These are phyloP conservation scores for Hypomecis punctinalis DNA, from an alignment of 2,888 invertebrate genomes.

Conservation along the genomic window DNA sequence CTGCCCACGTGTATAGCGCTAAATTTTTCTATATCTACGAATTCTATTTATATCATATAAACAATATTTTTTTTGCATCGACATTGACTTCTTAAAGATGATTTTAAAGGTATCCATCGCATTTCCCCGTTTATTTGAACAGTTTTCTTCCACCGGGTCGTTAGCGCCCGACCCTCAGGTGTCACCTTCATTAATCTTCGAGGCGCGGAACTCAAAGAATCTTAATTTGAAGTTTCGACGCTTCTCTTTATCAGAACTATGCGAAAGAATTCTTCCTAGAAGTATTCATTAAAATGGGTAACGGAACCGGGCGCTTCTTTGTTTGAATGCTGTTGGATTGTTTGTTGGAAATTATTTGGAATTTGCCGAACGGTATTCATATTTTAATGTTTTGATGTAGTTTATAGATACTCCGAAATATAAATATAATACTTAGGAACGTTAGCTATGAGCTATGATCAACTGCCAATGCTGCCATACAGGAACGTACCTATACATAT, in stretches of 20 bases:
- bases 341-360: slow-evolving; percentile 39
- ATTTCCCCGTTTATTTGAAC: slow-evolving; percentile 65
- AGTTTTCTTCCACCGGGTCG: slow-evolving; percentile 68
- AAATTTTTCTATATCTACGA: no score
- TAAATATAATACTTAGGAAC: no score
- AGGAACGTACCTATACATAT: no score
- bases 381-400: background rate
- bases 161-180: slow-evolving; percentile 75
- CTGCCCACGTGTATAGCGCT: no score
- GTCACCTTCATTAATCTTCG: slow-evolving; percentile 83
- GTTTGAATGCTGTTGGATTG: slow-evolving; percentile 47
- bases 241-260: slow-evolving; percentile 83
- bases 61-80: background rate
- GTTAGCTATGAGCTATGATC: no score
- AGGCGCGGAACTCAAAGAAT: slow-evolving; percentile 80
- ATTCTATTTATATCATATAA: no score
- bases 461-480: no score
- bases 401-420: no score
- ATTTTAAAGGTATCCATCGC: slow-evolving; percentile 16
- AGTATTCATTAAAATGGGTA: slow-evolving; percentile 77
- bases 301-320: slow-evolving; percentile 52
- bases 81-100: background rate
- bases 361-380: slow-evolving; percentile 17
- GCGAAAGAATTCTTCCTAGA: slow-evolving; percentile 76
- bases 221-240: slow-evolving; percentile 84